A percentile compares a stretch with the other conserved stretches of the same genome.
Conservation (phyloP, 2,888 invertebrate species). For the Dicyrtomina minuta region DNA sequence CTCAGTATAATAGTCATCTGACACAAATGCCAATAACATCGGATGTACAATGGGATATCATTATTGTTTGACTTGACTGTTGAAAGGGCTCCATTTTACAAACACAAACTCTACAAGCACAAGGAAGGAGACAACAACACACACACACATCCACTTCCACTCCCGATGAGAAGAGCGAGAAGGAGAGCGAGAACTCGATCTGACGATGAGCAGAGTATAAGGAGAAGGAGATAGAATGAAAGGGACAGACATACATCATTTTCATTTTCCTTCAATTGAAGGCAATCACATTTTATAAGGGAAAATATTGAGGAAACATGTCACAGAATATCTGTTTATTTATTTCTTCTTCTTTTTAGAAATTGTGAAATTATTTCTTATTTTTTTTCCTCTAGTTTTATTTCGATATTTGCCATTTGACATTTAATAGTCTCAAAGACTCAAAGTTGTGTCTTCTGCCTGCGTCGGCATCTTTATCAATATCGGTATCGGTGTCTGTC, state of each 20-base stretch:
- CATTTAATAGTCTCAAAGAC: too few relatives aligned
- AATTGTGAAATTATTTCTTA: too few relatives aligned
- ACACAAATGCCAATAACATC: constrained; percentile 31
- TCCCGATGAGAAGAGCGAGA: neutral
- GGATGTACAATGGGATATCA: constrained; percentile 24
- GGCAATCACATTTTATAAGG: too few relatives aligned
- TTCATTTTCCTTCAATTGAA: neutral
- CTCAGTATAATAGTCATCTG: constrained; percentile 21
- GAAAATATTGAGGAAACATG: too few relatives aligned
- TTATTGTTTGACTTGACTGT: constrained; percentile 26
- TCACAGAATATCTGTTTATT: too few relatives aligned
- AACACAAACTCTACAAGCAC: neutral
- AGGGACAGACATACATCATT: constrained; percentile 1
- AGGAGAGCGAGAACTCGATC: neutral
- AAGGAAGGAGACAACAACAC: neutral
- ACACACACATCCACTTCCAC: neutral
- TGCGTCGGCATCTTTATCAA: too few relatives aligned
- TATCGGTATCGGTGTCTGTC: too few relatives aligned
- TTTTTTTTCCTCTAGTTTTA: too few relatives aligned
- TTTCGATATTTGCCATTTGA: too few relatives aligned
- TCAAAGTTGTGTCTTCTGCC: too few relatives aligned
- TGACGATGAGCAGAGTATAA: neutral
- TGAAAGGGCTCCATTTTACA: constrained; percentile 23
- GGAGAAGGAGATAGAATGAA: neutral
- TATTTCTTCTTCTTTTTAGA: too few relatives aligned